These are phyloP conservation scores for Beris chalybata DNA, from an alignment of 2,888 invertebrate species.

Conservation along the genomic window DNA sequence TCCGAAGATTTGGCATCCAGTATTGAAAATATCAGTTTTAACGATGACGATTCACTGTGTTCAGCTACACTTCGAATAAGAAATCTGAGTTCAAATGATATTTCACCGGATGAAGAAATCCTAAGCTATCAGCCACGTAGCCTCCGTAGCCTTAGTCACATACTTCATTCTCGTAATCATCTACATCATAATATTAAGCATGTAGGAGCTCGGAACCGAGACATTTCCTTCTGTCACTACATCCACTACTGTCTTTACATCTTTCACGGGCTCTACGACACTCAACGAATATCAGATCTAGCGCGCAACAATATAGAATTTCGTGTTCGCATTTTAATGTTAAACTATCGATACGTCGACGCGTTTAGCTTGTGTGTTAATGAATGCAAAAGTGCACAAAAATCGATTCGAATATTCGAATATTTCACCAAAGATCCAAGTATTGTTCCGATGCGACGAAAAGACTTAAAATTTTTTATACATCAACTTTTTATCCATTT, in stretches of 20 bases:
- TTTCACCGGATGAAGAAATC: constrained; percentile 31
- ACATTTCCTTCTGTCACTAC: constrained; percentile 47
- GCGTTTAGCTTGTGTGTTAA: constrained; percentile 53
- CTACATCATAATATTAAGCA: not conserved
- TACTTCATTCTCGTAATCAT: not conserved
- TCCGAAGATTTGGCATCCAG: constrained; percentile 54
- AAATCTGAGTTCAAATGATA: constrained; percentile 41
- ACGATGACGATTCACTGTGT: constrained; percentile 48
- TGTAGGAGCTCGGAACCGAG: not conserved
- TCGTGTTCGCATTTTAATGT: constrained; percentile 54
- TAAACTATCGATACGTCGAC: constrained; percentile 55
- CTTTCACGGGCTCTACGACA: constrained; percentile 55
- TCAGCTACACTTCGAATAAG: constrained; percentile 44
- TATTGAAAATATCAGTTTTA: constrained; percentile 52
- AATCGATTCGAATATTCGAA: constrained; percentile 54
- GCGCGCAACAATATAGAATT: constrained; percentile 51
- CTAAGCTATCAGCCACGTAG: constrained; percentile 20
- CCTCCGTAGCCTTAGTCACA: not conserved
- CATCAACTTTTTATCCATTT: constrained; percentile 54
- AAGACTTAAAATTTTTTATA: constrained; percentile 55
- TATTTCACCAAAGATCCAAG: constrained; percentile 57
- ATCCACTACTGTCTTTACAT: constrained; percentile 57
- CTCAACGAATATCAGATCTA: constrained; percentile 51
- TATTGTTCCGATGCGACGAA: constrained; percentile 53
- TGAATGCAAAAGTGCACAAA: constrained; percentile 48